Evolutionary conservation across 2,888 invertebrate species (phyloP).

Genomic region (Drosophila atroscutellata): DNA sequence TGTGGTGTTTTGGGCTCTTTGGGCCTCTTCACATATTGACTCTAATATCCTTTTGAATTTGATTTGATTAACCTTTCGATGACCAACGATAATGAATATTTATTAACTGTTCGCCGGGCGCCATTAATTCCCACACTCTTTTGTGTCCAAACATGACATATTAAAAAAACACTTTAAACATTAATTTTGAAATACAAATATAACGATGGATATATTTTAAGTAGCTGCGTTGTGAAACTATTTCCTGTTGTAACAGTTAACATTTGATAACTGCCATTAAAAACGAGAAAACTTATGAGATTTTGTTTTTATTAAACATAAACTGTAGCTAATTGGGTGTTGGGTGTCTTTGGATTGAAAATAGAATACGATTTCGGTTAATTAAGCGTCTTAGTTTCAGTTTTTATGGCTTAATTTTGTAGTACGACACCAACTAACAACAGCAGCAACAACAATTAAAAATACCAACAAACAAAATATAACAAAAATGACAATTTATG

Average conservation of each 20-base stretch:
- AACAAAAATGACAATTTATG: conserved; percentile 75
- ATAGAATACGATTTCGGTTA: conserved; percentile 63
- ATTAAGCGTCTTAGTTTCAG: conserved; percentile 68
- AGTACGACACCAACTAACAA: conserved; percentile 43
- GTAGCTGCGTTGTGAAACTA: conserved; percentile 36
- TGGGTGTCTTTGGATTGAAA: conserved; percentile 41
- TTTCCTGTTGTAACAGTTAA: conserved; percentile 64
- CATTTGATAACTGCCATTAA: conserved; percentile 70
- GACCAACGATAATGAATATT: conserved; percentile 78
- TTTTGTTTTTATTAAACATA: conserved; percentile 59
- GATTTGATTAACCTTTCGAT: conserved; percentile 73
- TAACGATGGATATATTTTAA: conserved; percentile 45
- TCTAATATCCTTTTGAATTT: conserved; percentile 75
- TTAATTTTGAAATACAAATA: conserved; percentile 50
- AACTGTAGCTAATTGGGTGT: conserved; percentile 74
- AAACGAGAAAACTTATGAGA: conserved; percentile 50
- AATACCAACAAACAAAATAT: conserved; percentile 36
- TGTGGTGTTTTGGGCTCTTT: conserved; percentile 22
- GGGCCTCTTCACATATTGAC: conserved; percentile 55
- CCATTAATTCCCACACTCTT: conserved; percentile 70
- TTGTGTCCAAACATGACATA: conserved; percentile 61
- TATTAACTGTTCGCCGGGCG: conserved; percentile 61
- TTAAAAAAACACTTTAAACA: conserved; percentile 46
- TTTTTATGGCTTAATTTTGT: conserved; percentile 73
- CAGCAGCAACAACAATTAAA: conserved; percentile 26